A percentile compares a stretch with the other conserved stretches of the same genome.
These are phyloP conservation scores for Neoaliturus tenellus DNA, from an alignment of 2,888 invertebrate genomes.

Conservation along the genomic window DNA sequence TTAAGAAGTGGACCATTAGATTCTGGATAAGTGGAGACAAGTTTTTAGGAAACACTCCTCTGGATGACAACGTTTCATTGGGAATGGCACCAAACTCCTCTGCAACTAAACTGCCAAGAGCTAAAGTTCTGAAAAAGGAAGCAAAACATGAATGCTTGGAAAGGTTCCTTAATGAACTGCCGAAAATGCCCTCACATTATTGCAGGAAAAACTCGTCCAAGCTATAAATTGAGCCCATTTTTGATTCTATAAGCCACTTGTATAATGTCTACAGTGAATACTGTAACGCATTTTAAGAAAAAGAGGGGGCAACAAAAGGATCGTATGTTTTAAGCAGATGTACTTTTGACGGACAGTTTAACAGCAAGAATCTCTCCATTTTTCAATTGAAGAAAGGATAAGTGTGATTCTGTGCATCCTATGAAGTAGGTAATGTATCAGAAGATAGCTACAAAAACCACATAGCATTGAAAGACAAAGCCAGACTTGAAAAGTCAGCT, in stretches of 20 bases:
- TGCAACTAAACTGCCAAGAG: not conserved
- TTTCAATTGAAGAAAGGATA: constrained; percentile 53
- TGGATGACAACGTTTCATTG: constrained; percentile 13
- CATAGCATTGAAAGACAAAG: constrained; percentile 49
- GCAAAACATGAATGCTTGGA: not conserved
- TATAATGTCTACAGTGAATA: constrained; percentile 34
- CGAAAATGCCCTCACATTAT: constrained; percentile 47
- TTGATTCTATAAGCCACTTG: constrained; percentile 33
- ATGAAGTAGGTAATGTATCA: constrained; percentile 50
- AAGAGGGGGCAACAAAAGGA: constrained; percentile 51
- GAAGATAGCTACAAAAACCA: constrained; percentile 50
- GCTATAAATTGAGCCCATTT: constrained; percentile 36
- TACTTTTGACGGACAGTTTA: constrained; percentile 35
- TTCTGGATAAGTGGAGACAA: not conserved
- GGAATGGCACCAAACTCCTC: constrained; percentile 29
- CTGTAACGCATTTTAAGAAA: constrained; percentile 25
- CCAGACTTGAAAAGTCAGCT: constrained; percentile 55
- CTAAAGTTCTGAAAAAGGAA: constrained; percentile 33
- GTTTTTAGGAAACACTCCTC: not conserved
- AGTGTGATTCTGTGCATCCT: constrained; percentile 51
- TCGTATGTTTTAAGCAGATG: constrained; percentile 45
- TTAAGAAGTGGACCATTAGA: constrained; percentile 12
- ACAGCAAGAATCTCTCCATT: constrained; percentile 49
- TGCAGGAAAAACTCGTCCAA: constrained; percentile 41
- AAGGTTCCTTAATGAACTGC: constrained; percentile 32